These are phyloP conservation scores for Acronicta aceris DNA, from an alignment of 2,888 invertebrate genomes.

Conservation along the genomic window DNA sequence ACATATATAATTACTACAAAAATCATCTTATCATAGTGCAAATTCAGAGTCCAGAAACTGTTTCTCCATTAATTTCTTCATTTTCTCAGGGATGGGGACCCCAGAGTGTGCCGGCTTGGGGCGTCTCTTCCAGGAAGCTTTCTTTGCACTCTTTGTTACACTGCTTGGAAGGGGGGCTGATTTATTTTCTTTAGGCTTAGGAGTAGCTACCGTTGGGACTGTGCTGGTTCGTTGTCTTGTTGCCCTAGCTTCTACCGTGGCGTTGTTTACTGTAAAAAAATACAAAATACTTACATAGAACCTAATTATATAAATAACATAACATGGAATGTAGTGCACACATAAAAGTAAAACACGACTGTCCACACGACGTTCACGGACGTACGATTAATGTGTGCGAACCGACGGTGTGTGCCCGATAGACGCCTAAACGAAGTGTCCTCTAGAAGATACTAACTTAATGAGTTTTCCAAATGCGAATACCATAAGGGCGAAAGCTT, in stretches of 20 bases:
- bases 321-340: too few species aligned
- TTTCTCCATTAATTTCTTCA: constrained; percentile 73
- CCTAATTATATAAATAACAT: too few species aligned
- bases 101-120: constrained; percentile 83
- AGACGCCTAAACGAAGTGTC: too few species aligned
- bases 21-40: constrained; percentile 45
- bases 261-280: constrained; percentile 67
- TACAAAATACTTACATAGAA: too few species aligned
- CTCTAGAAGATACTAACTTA: too few species aligned
- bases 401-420: too few species aligned
- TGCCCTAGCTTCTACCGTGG: constrained; percentile 37
- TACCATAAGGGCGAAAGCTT: too few species aligned
- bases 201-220: constrained; percentile 70
- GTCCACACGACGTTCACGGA: too few species aligned
- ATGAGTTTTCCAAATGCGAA: too few species aligned
- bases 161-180: constrained; percentile 63
- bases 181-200: constrained; percentile 75
- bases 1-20: constrained; percentile 5
- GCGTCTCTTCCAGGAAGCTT: constrained; percentile 72
- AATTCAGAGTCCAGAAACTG: constrained; percentile 66
- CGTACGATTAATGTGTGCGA: too few species aligned
- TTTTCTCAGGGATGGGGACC: constrained; percentile 82
- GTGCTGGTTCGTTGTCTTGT: constrained; percentile 67
- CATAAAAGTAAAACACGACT: too few species aligned
- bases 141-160: constrained; percentile 74